These are phyloP conservation scores for Limnodromus scolopaceus DNA, from an alignment of 2,797 vertebrate genomes.

Conservation along the genomic window DNA sequence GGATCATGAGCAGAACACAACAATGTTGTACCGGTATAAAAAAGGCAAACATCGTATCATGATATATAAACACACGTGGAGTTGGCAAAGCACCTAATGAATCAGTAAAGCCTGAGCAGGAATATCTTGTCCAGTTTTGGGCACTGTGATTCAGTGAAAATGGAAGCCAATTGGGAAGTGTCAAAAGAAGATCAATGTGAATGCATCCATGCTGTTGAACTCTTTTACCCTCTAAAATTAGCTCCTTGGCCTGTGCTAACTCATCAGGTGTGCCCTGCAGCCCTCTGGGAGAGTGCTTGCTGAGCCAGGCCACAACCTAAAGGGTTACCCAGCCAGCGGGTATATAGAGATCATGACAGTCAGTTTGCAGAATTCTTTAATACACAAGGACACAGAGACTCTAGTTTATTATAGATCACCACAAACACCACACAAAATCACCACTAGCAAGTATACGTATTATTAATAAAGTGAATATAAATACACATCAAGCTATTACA, in stretches of 20 bases:
- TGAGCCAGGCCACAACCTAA: not conserved
- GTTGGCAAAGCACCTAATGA: not conserved
- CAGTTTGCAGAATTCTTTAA: not conserved
- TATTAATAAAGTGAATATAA: not conserved
- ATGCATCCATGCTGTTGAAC: not conserved
- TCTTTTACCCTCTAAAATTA: not conserved
- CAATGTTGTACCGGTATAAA: not conserved
- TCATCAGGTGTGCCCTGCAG: not conserved
- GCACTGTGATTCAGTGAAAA: not conserved
- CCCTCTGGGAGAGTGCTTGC: not conserved
- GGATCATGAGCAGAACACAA: not conserved
- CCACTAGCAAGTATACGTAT: not conserved
- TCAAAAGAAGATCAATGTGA: not conserved
- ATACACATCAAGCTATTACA: not conserved
- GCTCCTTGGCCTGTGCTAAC: not conserved
- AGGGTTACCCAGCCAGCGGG: not conserved
- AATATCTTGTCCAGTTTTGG: slow-evolving; percentile 4
- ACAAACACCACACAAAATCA: not conserved
- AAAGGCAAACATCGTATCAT: not conserved
- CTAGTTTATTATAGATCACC: not conserved
- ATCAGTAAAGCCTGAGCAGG: not conserved
- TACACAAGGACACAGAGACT: not conserved
- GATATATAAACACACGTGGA: not conserved
- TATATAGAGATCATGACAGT: fast-evolving
- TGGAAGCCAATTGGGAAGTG: not conserved